Evolutionary conservation across 2,113 vertebrate genomes (phyloP).

Genomic region (Tricholaema leucomelas): DNA sequence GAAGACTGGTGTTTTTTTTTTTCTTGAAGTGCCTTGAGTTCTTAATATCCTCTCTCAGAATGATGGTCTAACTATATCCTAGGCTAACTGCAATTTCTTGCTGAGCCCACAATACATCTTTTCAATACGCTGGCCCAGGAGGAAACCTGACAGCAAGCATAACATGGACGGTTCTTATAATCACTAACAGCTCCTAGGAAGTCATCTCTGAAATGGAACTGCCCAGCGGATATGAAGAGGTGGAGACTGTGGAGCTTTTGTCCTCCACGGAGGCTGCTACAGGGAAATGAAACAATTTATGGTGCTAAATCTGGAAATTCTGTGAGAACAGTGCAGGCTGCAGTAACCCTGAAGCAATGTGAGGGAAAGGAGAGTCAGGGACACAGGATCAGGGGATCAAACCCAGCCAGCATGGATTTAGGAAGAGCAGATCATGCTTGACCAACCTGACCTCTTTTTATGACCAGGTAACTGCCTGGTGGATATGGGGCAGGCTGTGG

Average conservation of each 20-base stretch:
- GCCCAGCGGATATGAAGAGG: not conserved
- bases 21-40: not conserved
- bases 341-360: not conserved
- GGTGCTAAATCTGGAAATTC: not conserved
- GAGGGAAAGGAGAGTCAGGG: not conserved
- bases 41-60: constrained; percentile 9
- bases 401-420: no score
- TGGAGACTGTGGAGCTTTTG: not conserved
- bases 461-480: no score
- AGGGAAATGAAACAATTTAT: not conserved
- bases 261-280: not conserved
- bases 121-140: not conserved
- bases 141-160: not conserved
- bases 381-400: not conserved
- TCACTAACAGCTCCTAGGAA: not conserved
- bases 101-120: constrained; percentile 14
- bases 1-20: no score
- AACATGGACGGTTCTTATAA: not conserved
- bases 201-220: constrained; percentile 18
- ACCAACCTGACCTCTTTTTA: no score
- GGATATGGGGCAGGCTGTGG: no score
- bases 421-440: no score
- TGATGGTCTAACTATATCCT: not conserved
- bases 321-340: not conserved
- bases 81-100: constrained; percentile 14